Conservation (phyloP, 2,888 invertebrate species). For the Lottia gigantea region DNA sequence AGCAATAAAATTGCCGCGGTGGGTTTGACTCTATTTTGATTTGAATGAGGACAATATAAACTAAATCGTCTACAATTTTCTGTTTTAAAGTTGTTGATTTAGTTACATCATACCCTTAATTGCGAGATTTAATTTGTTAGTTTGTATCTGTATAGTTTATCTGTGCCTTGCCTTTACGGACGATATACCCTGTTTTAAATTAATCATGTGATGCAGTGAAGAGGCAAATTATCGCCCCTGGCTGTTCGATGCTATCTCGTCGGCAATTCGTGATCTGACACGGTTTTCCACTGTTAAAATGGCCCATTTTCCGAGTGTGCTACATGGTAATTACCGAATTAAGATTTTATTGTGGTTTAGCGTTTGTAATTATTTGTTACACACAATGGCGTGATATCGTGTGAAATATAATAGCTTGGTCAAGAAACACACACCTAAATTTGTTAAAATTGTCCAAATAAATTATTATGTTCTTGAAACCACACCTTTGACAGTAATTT, state of each 20-base stretch:
- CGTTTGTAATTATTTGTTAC: slow-evolving; percentile 9
- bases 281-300: slow-evolving; percentile 1
- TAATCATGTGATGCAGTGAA: background rate
- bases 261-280: slow-evolving; percentile 3
- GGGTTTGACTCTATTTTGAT: background rate
- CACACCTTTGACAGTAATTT: too few species aligned
- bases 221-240: slow-evolving; percentile 9
- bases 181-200: slow-evolving; percentile 1
- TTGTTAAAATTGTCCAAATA: too few species aligned
- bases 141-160: background rate
- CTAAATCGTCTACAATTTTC: background rate
- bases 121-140: slow-evolving; percentile 7
- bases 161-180: background rate
- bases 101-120: background rate
- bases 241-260: slow-evolving; percentile 1
- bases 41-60: background rate
- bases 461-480: too few species aligned
- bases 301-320: slow-evolving; percentile 7
- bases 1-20: slow-evolving; percentile 2
- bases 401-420: slow-evolving; percentile 4
- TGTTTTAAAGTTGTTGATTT: background rate
- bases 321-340: slow-evolving; percentile 7
- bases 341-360: slow-evolving; percentile 7
- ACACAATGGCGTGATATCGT: slow-evolving; percentile 4
- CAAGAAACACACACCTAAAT: background rate